phyloP scores from a whole-genome alignment of 2,113 vertebrate genomes.

The Dasyprocta punctata region DNA sequence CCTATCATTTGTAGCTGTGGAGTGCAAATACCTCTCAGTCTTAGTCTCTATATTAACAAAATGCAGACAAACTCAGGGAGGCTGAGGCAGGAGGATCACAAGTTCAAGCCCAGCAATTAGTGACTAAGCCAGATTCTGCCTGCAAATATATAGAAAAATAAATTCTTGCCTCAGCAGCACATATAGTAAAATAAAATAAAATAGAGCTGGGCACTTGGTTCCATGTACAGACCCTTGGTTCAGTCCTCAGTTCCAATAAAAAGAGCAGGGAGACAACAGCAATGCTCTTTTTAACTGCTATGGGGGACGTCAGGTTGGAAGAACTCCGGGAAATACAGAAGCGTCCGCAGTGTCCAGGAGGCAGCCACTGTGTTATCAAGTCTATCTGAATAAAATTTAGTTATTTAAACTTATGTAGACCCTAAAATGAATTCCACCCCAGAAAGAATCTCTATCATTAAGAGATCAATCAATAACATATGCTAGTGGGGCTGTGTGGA shows the following conservation, averaged over 20 bases:
- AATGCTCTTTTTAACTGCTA: background rate
- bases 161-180: background rate
- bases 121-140: background rate
- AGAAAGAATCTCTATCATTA: no score
- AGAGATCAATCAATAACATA: no score
- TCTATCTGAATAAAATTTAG: background rate
- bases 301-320: background rate
- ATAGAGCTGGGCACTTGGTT: background rate
- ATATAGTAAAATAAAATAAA: background rate
- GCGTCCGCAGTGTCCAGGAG: background rate
- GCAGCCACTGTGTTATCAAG: background rate
- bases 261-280: background rate
- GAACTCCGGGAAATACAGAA: background rate
- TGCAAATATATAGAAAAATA: background rate
- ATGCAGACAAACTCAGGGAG: background rate
- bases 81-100: background rate
- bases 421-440: background rate
- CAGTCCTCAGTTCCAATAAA: background rate
- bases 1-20: background rate
- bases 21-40: background rate
- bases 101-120: background rate
- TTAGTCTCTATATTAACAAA: background rate
- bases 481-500: no score
- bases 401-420: constrained; percentile 29
- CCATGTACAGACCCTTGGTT: no score